Evolutionary conservation across 2,797 vertebrate genomes (phyloP).

Genomic region (Tokudaia muenninki): DNA sequence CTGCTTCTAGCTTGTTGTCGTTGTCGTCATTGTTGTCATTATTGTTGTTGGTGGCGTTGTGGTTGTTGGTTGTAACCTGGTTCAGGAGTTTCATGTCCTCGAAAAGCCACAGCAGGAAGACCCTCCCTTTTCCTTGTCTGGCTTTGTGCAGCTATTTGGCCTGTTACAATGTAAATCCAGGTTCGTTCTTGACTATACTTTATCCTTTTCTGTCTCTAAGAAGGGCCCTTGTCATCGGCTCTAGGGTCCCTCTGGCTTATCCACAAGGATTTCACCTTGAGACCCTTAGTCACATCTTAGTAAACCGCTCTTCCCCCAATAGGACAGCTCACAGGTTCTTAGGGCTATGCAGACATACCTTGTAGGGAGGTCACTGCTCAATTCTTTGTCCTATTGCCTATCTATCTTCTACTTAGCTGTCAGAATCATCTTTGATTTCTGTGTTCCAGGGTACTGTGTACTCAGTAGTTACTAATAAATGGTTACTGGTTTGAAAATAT

Average conservation of each 20-base stretch:
- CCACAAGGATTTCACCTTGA: background rate
- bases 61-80: background rate
- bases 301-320: background rate
- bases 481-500: slow-evolving; percentile 49
- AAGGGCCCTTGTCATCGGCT: slow-evolving; percentile 6
- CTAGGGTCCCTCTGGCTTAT: background rate
- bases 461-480: slow-evolving; percentile 17
- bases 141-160: background rate
- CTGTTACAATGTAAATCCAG: background rate
- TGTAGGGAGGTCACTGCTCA: background rate
- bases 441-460: background rate
- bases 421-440: background rate
- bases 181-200: background rate
- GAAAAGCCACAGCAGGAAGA: background rate
- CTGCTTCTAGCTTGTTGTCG: background rate
- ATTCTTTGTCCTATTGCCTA: background rate
- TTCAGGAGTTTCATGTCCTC: too few species aligned
- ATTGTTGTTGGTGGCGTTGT: background rate
- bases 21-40: background rate
- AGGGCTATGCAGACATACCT: background rate
- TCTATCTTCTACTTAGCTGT: background rate
- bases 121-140: background rate
- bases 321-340: background rate
- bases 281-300: background rate
- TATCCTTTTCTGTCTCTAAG: background rate